These are phyloP conservation scores for Lordiphosa mommai DNA, from an alignment of 1,140 invertebrate genomes.

Conservation along the genomic window DNA sequence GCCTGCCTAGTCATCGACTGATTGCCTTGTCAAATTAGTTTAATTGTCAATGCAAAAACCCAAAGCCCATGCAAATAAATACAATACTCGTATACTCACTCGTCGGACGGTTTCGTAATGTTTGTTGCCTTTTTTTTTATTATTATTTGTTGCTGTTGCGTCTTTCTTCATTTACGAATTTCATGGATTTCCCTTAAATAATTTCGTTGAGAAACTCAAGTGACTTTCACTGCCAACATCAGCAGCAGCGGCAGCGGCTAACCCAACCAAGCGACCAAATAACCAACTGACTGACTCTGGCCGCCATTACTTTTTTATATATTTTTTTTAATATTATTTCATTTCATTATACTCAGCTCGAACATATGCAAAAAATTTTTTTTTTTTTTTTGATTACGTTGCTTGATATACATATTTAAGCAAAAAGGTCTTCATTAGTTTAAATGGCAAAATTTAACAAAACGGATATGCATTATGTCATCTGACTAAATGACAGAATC, in stretches of 20 bases:
- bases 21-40: conserved; percentile 71
- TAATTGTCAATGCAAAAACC: conserved; percentile 65
- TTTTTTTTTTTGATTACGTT: neutral
- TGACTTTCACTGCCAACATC: conserved; percentile 67
- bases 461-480: too few species aligned
- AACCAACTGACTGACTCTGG: conserved; percentile 31
- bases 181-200: conserved; percentile 74
- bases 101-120: conserved; percentile 54
- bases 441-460: too few species aligned
- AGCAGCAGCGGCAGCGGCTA: conserved; percentile 22
- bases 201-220: conserved; percentile 68
- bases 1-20: conserved; percentile 15
- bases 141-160: conserved; percentile 30
- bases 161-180: conserved; percentile 74
- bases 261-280: conserved; percentile 13
- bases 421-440: too few species aligned
- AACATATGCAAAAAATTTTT: conserved; percentile 4
- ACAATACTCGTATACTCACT: neutral
- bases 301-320: conserved; percentile 36
- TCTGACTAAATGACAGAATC: too few species aligned
- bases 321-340: conserved; percentile 29
- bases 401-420: neutral
- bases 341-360: too few species aligned
- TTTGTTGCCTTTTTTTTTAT: conserved; percentile 13
- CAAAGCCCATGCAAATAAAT: conserved; percentile 23